These are phyloP conservation scores for Geothlypis trichas DNA, from an alignment of 2,113 vertebrate genomes.

Conservation along the genomic window DNA sequence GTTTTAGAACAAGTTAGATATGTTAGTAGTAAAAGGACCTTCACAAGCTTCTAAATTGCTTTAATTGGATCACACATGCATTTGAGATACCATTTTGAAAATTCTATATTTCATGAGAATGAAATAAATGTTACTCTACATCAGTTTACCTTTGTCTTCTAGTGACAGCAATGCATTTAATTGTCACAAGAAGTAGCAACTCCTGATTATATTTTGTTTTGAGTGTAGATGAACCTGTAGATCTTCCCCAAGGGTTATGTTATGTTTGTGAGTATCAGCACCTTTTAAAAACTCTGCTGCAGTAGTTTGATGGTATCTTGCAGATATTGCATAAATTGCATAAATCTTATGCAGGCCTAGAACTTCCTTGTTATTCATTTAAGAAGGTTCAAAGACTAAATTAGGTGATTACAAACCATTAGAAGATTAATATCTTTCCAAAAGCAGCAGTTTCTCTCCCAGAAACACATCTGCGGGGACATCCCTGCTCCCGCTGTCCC, in stretches of 20 bases:
- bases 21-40: conserved; percentile 14
- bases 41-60: conserved; percentile 8
- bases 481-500: not conserved
- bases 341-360: not conserved
- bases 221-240: not conserved
- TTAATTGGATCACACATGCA: not conserved
- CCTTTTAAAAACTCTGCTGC: not conserved
- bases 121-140: not conserved
- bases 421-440: not conserved
- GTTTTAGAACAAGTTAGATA: not conserved
- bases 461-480: rapidly evolving
- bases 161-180: not conserved
- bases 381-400: not conserved
- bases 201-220: not conserved
- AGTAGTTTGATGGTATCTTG: not conserved
- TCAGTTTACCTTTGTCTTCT: not conserved
- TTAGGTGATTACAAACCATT: not conserved
- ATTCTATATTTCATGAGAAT: not conserved
- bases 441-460: not conserved
- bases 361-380: not conserved
- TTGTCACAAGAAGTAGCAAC: not conserved
- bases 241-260: not conserved
- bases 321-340: not conserved
- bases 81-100: not conserved
- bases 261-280: not conserved